Base-by-base conservation (phyloP, 2,888 invertebrate genomes). In the Pandemis heparana region DNA sequence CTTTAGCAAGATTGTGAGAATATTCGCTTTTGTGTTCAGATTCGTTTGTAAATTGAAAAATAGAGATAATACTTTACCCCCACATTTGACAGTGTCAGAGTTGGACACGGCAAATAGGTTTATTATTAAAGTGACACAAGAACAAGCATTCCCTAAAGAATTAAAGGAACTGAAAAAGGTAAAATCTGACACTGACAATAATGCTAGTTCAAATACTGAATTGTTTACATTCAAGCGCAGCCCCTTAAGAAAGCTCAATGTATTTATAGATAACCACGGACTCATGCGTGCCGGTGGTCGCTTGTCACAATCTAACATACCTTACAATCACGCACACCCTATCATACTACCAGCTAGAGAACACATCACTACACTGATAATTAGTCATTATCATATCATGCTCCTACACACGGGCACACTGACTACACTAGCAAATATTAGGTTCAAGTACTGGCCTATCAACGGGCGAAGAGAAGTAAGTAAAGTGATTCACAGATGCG, bases 271-370 rank as follows among this genome's bases (percentile, higher is more conserved):
- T 46, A 12, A 46, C 10, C 9, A 46, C 10, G 10, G 10, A 0
- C 8, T 6, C 8, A 46, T 46, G 4, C 46, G 46, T 12, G 10
- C 10, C 8, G 46, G 46, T 9, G 61, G 61, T 14, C 61, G 61
- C 12, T 3, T 61, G 6, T 3, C 2, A 4, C 38, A 61, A 2
- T 14, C 61, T 12, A n/a, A 39, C n/a, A 61, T 61, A 39, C n/a
- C 61, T 4, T 61, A 61, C 39, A 14, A 39, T 39, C 61, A 61
- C 1, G 61, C 61, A 7, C 61, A 61, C n/a, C 61, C 61, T 38
- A 61, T 61, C 14, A 61, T 61, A n/a, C 61, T 61, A 4, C 61
- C 61, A 14, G 5, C 38, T 1, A 61, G 12, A 39, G 39, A 61
- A 7, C 61, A 61, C 14, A 61, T 61, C 5, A 61, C 61, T 4